Evolutionary conservation across 2,797 vertebrate species (phyloP).

Genomic region (Anniella stebbinsi): DNA sequence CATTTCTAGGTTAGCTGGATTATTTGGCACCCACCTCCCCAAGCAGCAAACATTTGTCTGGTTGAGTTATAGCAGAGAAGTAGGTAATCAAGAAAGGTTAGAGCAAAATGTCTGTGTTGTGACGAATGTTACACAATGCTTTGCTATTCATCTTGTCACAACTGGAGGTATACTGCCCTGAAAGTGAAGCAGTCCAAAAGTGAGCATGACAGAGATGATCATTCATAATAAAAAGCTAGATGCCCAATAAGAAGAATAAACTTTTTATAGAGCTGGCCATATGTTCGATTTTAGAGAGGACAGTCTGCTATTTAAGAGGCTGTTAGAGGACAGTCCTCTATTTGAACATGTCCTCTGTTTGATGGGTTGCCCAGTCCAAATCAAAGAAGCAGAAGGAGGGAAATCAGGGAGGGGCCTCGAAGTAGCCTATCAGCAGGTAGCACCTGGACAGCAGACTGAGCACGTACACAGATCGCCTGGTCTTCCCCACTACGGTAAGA

Average conservation of each 20-base stretch:
- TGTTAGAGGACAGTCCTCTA: not conserved
- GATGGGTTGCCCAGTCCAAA: not conserved
- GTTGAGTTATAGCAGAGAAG: not conserved
- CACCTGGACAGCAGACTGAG: not conserved
- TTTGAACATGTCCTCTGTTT: not conserved
- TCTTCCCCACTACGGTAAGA: not conserved
- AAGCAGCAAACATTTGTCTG: not conserved
- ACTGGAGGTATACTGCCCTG: not conserved
- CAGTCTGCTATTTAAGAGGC: too few relatives aligned
- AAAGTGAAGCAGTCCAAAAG: not conserved
- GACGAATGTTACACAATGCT: not conserved
- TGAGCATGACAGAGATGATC: not conserved
- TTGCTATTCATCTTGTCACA: not conserved
- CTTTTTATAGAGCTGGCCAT: not conserved
- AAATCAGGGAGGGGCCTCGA: too few relatives aligned
- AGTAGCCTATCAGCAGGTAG: not conserved
- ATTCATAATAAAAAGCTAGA: conserved; percentile 15
- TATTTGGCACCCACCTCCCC: not conserved
- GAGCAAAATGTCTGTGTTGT: not conserved
- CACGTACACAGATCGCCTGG: not conserved
- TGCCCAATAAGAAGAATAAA: not conserved
- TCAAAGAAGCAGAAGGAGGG: not conserved
- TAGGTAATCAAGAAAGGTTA: not conserved
- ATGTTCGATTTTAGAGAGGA: not conserved
- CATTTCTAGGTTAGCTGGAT: not conserved